Evolutionary conservation across 1,140 invertebrate species (phyloP).

Genomic region (Meloidogyne chitwoodi): DNA sequence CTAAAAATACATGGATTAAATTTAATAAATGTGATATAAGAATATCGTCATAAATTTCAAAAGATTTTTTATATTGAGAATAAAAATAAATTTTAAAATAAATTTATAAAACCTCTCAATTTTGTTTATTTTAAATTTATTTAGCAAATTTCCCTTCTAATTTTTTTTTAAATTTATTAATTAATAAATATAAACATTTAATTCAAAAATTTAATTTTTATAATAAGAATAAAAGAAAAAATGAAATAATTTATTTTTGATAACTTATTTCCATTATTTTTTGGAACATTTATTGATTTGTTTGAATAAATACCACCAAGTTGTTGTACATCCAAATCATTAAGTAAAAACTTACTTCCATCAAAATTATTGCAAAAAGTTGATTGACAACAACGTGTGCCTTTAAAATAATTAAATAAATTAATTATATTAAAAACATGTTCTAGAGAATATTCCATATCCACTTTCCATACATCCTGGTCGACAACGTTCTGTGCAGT

Average conservation of each 20-base stretch:
- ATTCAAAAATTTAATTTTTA: too few relatives aligned
- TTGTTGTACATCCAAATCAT: background rate
- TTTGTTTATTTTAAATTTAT: too few relatives aligned
- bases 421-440: background rate
- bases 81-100: too few relatives aligned
- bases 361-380: conserved; percentile 24
- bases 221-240: background rate
- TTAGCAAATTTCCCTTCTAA: too few relatives aligned
- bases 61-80: too few relatives aligned
- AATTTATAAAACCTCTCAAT: too few relatives aligned
- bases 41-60: too few relatives aligned
- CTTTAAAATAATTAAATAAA: background rate
- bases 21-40: too few relatives aligned
- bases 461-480: conserved; percentile 22
- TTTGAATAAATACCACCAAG: background rate
- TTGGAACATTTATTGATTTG: background rate
- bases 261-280: background rate
- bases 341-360: conserved; percentile 10
- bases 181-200: too few relatives aligned
- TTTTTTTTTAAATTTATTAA: too few relatives aligned
- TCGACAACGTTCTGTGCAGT: conserved; percentile 16
- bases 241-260: background rate
- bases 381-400: conserved; percentile 21
- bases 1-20: background rate
- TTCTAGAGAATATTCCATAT: conserved; percentile 19